A percentile compares a stretch with the other conserved stretches of the same genome.
phyloP scores from a whole-genome alignment of 2,113 vertebrate genomes.

The Elephas maximus region DNA sequence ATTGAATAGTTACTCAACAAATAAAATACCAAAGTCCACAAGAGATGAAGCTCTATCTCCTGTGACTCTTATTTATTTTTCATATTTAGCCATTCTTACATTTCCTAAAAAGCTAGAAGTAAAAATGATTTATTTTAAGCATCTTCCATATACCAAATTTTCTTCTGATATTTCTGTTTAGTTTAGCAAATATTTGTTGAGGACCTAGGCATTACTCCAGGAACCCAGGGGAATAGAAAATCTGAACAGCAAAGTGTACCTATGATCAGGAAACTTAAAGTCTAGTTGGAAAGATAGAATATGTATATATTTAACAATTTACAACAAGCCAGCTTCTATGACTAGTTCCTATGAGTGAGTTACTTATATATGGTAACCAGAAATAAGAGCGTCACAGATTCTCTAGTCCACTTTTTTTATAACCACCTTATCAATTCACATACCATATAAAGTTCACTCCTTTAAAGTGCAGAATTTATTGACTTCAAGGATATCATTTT shows the following conservation, averaged over 20 bases:
- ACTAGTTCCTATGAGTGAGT: not conserved
- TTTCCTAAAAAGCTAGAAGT: slow-evolving; percentile 50
- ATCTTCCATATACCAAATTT: slow-evolving; percentile 2
- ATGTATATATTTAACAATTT: not conserved
- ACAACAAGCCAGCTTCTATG: not conserved
- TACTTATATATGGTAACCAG: not conserved
- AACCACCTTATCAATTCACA: not conserved
- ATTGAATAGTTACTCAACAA: slow-evolving; percentile 16
- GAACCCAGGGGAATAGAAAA: not conserved
- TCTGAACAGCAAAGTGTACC: not conserved
- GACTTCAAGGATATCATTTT: too few species aligned
- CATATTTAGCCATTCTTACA: not conserved
- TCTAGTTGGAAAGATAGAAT: slow-evolving; percentile 4
- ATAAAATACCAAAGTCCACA: slow-evolving; percentile 23
- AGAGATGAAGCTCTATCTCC: not conserved
- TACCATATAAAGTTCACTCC: not conserved
- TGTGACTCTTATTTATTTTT: slow-evolving; percentile 46
- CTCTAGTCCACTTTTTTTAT: not conserved
- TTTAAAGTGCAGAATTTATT: not conserved
- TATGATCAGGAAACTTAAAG: not conserved
- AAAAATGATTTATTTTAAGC: not conserved
- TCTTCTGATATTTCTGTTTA: slow-evolving; percentile 7
- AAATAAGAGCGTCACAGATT: not conserved
- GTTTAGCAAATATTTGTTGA: slow-evolving; percentile 40
- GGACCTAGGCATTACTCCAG: not conserved